Evolutionary conservation across 2,888 invertebrate genomes (phyloP).

Genomic region (Coleophora flavipennella): DNA sequence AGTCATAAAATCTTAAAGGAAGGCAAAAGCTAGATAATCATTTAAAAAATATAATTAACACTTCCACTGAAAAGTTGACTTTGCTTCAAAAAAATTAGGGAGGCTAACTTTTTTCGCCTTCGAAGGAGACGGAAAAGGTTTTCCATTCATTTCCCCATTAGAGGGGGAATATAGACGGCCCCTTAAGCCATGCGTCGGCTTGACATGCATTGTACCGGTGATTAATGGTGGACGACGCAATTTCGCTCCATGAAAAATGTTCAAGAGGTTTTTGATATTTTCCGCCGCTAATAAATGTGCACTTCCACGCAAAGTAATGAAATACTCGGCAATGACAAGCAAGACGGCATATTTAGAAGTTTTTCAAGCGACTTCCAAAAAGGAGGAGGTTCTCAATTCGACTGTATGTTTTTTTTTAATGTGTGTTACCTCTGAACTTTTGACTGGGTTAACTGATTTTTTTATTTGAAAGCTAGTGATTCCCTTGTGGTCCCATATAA

Average conservation of each 20-base stretch:
- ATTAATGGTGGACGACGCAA: slow-evolving; percentile 63
- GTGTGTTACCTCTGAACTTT: no score
- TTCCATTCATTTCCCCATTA: slow-evolving; percentile 62
- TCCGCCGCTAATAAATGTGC: slow-evolving; percentile 3
- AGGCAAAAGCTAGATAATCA: no score
- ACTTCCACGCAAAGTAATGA: neutral
- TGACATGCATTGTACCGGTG: slow-evolving; percentile 62
- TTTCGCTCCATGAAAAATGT: slow-evolving; percentile 47
- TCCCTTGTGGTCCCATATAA: no score
- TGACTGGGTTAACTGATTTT: no score
- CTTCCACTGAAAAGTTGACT: neutral
- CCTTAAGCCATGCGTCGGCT: slow-evolving; percentile 53
- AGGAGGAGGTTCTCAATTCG: no score
- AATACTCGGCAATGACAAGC: neutral
- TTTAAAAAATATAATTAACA: slow-evolving; percentile 13
- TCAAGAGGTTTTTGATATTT: slow-evolving; percentile 25
- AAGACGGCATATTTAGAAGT: neutral
- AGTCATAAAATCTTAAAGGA: no score
- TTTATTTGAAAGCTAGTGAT: no score
- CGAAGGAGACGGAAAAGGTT: slow-evolving; percentile 30
- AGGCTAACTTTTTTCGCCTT: slow-evolving; percentile 19
- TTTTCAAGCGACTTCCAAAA: no score
- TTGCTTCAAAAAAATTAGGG: slow-evolving; percentile 13
- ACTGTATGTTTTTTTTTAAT: no score
- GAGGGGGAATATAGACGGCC: slow-evolving; percentile 48